Base-by-base conservation (phyloP, 1,140 invertebrate genomes). In the Ceratosolen fusciceps region DNA sequence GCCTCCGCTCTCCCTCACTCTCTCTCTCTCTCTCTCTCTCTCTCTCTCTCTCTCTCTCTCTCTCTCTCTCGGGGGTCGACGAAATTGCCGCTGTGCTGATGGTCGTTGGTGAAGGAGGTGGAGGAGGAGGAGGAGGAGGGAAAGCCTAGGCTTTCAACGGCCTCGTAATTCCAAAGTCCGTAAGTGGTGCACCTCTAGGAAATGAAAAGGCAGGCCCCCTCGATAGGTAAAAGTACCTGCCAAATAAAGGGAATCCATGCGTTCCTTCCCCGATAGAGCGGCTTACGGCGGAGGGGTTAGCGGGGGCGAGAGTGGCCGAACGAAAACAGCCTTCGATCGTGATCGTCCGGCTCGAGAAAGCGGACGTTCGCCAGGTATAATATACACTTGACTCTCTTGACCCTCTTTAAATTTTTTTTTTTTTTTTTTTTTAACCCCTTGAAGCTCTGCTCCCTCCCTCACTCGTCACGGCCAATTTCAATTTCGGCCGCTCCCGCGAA, bases 231-330 rank as follows among this genome's bases (percentile, higher is more conserved):
- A 78, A 34, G 37, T 16, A 10, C 12, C 12, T 10, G 10, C 39
- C n/a, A 52, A 73, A 78, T 78, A 72, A 78, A 73, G 65, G 52
- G 43, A 21, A 49, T 47, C 31, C 49, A 24, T 24, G 52, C n/a
- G 58, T 31, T 26, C 2, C 24, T 7, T 43, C 29, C 43, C 68
- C 24, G 68, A 19, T 26, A 34, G 2, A 19, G 47, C 3, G 10
- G 19, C 24, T 5, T 31, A 24, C 10, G 1, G n/a, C n/a, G 58
- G 12, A 29, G 8, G 10, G 7, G 26, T 0, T 26, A 16, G 21
- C n/a, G 39, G 26, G 5, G 37, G 43, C n/a, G 0, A 2, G 0
- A n/a, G 37, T 9, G 24, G 39, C 16, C 26, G 14, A 2, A 3
- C 4, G 37, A 43, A 14, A 0, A 2, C 34, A 16, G 19, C 10